These are phyloP conservation scores for Plutella xylostella DNA, from an alignment of 2,888 invertebrate genomes.

Conservation along the genomic window DNA sequence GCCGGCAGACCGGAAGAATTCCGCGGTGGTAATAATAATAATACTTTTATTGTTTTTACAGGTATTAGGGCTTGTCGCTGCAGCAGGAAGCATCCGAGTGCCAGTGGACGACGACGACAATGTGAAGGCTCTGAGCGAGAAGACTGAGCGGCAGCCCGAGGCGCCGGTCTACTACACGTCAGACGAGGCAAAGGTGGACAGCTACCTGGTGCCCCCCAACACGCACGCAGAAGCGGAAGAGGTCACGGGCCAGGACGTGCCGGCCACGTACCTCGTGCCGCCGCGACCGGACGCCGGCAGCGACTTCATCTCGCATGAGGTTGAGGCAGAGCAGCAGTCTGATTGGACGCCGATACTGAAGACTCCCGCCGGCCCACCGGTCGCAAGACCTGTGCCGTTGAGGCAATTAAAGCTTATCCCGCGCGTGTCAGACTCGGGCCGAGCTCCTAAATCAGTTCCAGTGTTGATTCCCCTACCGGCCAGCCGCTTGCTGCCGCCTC, in stretches of 20 bases:
- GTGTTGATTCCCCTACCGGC: slow-evolving; percentile 45
- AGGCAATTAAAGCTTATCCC: slow-evolving; percentile 26
- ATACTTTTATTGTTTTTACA: slow-evolving; percentile 29
- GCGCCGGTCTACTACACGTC: slow-evolving; percentile 38
- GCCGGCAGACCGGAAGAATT: no score
- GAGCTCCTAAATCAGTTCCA: no score
- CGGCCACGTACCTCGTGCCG: slow-evolving; percentile 49
- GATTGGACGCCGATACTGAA: slow-evolving; percentile 55
- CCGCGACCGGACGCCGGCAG: slow-evolving; percentile 34
- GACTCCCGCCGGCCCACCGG: background rate
- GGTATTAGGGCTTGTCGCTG: slow-evolving; percentile 32
- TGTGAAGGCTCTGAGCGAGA: slow-evolving; percentile 21
- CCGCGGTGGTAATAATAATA: no score
- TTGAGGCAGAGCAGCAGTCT: slow-evolving; percentile 35
- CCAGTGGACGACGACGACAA: slow-evolving; percentile 33
- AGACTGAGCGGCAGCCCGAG: background rate
- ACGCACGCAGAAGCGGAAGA: slow-evolving; percentile 34
- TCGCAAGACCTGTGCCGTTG: background rate
- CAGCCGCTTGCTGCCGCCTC: slow-evolving; percentile 41
- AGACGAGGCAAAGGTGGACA: slow-evolving; percentile 34
- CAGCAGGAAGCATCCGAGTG: slow-evolving; percentile 39
- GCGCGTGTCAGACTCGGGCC: slow-evolving; percentile 20
- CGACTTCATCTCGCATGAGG: slow-evolving; percentile 32
- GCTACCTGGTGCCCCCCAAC: slow-evolving; percentile 43
- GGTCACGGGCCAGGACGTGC: slow-evolving; percentile 32